Conservation (phyloP, 2,888 invertebrate species). For the Cataglyphis cursor region DNA sequence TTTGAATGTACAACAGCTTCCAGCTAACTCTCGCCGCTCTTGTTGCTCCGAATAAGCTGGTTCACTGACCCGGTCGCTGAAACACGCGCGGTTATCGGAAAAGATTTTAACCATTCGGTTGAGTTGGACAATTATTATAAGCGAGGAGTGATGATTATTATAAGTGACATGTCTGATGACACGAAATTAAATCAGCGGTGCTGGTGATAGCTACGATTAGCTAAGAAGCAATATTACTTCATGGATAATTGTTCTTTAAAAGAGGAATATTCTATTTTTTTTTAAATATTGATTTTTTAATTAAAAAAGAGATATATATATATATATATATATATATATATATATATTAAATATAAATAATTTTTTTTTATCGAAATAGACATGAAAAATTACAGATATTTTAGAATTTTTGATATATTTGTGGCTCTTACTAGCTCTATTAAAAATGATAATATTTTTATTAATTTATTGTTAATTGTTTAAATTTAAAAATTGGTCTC, state of each 20-base stretch:
- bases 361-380: not conserved
- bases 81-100: constrained; percentile 23
- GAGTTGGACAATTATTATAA: not conserved
- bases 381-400: not conserved
- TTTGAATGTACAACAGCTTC: constrained; percentile 80
- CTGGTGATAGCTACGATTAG: not conserved
- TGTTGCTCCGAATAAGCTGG: constrained; percentile 46
- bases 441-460: not conserved
- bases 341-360: not conserved
- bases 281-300: not conserved
- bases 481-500: not conserved
- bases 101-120: constrained; percentile 7
- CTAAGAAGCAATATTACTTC: too few species aligned
- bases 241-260: not conserved
- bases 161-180: not conserved
- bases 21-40: constrained; percentile 72
- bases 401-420: not conserved
- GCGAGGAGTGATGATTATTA: not conserved
- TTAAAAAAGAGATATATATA: not conserved
- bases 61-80: constrained; percentile 8
- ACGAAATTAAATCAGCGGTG: not conserved
- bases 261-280: not conserved
- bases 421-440: not conserved
- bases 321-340: not conserved
- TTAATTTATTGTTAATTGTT: not conserved